Base-by-base conservation (phyloP, 2,888 invertebrate genomes). In the Ophion ventricosus region DNA sequence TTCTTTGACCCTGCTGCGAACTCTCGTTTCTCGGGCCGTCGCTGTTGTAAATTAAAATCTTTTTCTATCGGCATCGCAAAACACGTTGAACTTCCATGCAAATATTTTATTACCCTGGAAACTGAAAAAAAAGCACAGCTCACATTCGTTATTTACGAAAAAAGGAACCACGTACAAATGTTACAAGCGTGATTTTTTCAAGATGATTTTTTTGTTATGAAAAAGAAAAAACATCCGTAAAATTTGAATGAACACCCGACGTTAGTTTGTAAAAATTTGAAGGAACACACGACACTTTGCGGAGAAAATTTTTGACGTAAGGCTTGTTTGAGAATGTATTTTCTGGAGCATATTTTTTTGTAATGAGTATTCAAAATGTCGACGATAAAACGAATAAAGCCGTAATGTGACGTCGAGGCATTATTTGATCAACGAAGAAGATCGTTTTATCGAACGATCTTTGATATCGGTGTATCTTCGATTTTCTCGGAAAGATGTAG, bases 381-480 rank as follows among this genome's bases (percentile, higher is more conserved):
- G 23, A 40, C 25, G 40, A 54, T 0, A 26, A 69, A 70, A 70
- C 61, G 35, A 61, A 61, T 10, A 69, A 70, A 49, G 59, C 43
- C 29, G 0, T 17, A 23, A 11, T 56, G 26, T 20, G 10, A 57
- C 23, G 23, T 1, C 23, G 10, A 20, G 40, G 63, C 10, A 40
- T 79, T 70, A 49, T 63, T 72, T 64, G 54, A 70, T 63, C 63
- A 26, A 56, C 70, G 29, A 72, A 49, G 23, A 54, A 61, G 57
- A 63, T 78, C 77, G 20, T 67, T 69, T 69, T 69, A 69, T 69
- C 61, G 29, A 59, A 17, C 69, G 14, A 56, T 54, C 25, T 56
- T 64, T n/a, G 17, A 63, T 75, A 29, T 64, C n/a, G 29, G 69
- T 63, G 59, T 66, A 72, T 57, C 66, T 77, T 54, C 67, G 61